Evolutionary conservation across 1,140 invertebrate genomes (phyloP).

Genomic region (Ostrea denselamellosa): DNA sequence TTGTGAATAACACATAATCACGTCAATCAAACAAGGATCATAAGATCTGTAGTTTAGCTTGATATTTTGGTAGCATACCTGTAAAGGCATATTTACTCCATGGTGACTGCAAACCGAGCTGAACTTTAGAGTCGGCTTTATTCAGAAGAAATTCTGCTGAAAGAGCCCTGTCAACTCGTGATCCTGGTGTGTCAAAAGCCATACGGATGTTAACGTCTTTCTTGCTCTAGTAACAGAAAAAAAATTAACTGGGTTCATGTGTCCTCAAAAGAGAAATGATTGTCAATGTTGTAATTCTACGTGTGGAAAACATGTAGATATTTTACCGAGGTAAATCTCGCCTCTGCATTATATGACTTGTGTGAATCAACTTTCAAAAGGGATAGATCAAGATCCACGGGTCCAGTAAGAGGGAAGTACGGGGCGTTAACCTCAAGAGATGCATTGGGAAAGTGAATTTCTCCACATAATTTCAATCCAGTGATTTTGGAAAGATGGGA

Average conservation of each 20-base stretch:
- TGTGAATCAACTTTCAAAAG: constrained; percentile 89
- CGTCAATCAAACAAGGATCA: not conserved
- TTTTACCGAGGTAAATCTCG: constrained; percentile 64
- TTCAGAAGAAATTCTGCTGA: constrained; percentile 74
- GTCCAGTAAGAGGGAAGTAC: constrained; percentile 90
- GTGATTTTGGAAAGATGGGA: constrained; percentile 80
- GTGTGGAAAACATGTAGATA: not conserved
- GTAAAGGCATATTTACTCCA: constrained; percentile 75
- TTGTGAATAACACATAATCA: not conserved
- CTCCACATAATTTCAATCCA: constrained; percentile 90
- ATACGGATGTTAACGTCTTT: constrained; percentile 56
- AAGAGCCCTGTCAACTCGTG: constrained; percentile 77
- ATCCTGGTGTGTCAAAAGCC: constrained; percentile 80
- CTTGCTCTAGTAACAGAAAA: constrained; percentile 54
- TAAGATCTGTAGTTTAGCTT: not conserved
- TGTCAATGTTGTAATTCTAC: not conserved
- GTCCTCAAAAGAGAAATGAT: not conserved
- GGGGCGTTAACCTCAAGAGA: constrained; percentile 81
- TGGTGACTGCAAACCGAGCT: constrained; percentile 74
- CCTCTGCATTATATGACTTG: constrained; percentile 78
- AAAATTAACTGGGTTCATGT: not conserved
- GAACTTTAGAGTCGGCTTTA: constrained; percentile 63
- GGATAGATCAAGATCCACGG: constrained; percentile 86
- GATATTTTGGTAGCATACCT: constrained; percentile 59
- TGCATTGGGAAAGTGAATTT: constrained; percentile 87